These are phyloP conservation scores for Eupithecia centaureata DNA, from an alignment of 2,888 invertebrate species.

Conservation along the genomic window DNA sequence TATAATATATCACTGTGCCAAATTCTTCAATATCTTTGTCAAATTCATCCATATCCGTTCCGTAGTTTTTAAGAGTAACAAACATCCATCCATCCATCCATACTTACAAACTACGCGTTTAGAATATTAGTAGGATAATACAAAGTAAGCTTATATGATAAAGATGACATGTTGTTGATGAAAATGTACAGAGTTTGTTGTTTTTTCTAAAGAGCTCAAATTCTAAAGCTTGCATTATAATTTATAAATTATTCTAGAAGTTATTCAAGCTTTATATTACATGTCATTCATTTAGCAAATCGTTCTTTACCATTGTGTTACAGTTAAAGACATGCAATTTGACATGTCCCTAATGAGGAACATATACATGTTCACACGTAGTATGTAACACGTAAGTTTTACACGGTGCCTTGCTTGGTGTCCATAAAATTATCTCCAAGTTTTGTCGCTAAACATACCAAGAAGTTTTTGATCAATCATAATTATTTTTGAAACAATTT, in stretches of 20 bases:
- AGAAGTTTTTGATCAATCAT: not conserved
- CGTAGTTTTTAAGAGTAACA: too few species aligned
- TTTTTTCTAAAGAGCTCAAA: not conserved
- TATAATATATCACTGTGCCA: too few species aligned
- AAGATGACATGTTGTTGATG: too few species aligned
- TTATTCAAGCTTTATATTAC: not conserved
- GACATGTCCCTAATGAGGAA: not conserved
- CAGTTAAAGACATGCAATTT: slow-evolving; percentile 1
- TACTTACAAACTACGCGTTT: too few species aligned
- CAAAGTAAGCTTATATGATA: too few species aligned
- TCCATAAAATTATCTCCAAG: not conserved
- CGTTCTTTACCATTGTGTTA: not conserved
- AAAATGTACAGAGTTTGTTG: too few species aligned
- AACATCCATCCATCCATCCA: too few species aligned
- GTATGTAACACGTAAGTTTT: not conserved
- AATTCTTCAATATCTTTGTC: too few species aligned
- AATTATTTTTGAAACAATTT: not conserved
- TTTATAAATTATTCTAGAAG: not conserved
- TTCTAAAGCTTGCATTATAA: too few species aligned
- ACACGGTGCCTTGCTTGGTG: not conserved
- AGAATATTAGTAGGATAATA: too few species aligned
- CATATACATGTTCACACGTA: not conserved
- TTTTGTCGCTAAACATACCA: not conserved
- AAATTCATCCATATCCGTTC: too few species aligned
- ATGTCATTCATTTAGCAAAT: not conserved